Base-by-base conservation (phyloP, 1,140 invertebrate species). In the Euwallacea fornicatus region DNA sequence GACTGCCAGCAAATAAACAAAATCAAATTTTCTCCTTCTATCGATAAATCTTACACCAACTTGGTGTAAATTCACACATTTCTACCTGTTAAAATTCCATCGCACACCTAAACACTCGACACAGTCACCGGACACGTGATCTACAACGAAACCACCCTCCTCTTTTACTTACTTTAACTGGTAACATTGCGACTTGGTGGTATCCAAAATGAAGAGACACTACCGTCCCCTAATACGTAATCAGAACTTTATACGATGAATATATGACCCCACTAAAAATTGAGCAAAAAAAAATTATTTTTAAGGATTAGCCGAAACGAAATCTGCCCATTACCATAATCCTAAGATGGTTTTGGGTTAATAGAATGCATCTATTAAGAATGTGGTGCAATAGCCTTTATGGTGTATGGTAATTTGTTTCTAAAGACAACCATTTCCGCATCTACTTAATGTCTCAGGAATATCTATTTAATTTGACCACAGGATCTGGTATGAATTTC, bases 261-360 rank as follows among this genome's bases (percentile, higher is more conserved):
- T 33, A 47, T 15, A 63, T 42, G 11, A 16, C 65, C 65, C 65
- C 65, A 65, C 63, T 65, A 65, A 55, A 66, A 16, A 46, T 56
- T 42, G 42, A 21, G 15, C 10, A 44, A 67, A 67, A 67, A 66
- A 47, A 16, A 11, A 33, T 33, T 9, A 58, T 13, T 67, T 66
- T 67, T 67, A 9, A 44, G 55, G 65, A 67, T 67, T 67, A 67
- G 55, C 65, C 65, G 11, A 58, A 59, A 67, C 4, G n/a, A 59
- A 67, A 58, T 15, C 42, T 15, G 7, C 41, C 13, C 21, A 58
- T 66, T 67, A 67, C 8, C 65, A 67, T 67, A 67, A 67, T 67
- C 65, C 53, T 8, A 47, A 54, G 43, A 50, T n/a, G 46, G 7
- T 67, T 67, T 58, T 67, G 54, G 65, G 65, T 67, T 67, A 67